A percentile compares a stretch with the other conserved stretches of the same genome.
Evolutionary conservation across 2,113 vertebrate species (phyloP).

Genomic region (Sisor rabdophorus): DNA sequence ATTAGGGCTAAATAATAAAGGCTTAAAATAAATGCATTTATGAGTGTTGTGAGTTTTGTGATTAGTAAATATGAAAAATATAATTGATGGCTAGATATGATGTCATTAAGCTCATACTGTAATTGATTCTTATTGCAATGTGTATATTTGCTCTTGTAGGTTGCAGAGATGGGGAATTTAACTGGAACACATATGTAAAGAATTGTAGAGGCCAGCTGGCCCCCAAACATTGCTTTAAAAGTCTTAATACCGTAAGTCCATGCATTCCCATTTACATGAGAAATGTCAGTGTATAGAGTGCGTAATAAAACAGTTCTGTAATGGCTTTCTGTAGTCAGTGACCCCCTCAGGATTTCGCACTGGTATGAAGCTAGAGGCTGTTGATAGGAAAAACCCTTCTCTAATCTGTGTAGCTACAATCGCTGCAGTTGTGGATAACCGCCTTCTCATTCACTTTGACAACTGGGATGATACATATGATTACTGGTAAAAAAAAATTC

Average conservation of each 20-base stretch:
- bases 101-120: neutral
- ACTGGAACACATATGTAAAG: conserved; percentile 85
- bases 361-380: conserved; percentile 89
- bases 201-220: conserved; percentile 83
- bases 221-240: conserved; percentile 86
- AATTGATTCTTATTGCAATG: neutral
- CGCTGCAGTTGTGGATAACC: conserved; percentile 79
- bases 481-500: conserved; percentile 75
- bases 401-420: conserved; percentile 82
- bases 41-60: neutral
- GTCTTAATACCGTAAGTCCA: conserved; percentile 77
- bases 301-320: neutral
- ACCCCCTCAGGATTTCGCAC: conserved; percentile 83
- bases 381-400: conserved; percentile 82
- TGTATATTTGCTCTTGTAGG: conserved; percentile 59
- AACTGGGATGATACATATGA: conserved; percentile 85
- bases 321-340: conserved; percentile 67
- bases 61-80: neutral
- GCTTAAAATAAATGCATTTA: neutral
- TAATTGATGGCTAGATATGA: neutral
- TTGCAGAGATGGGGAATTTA: conserved; percentile 86
- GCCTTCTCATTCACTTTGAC: conserved; percentile 85
- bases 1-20: neutral
- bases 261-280: neutral
- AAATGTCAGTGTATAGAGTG: neutral